Percentiles rank a stretch among this genome's conserved stretches.
Evolutionary conservation across 37 sponge, comb jelly and placozoan species (phyloP).

Genomic region (Corticium candelabrum): DNA sequence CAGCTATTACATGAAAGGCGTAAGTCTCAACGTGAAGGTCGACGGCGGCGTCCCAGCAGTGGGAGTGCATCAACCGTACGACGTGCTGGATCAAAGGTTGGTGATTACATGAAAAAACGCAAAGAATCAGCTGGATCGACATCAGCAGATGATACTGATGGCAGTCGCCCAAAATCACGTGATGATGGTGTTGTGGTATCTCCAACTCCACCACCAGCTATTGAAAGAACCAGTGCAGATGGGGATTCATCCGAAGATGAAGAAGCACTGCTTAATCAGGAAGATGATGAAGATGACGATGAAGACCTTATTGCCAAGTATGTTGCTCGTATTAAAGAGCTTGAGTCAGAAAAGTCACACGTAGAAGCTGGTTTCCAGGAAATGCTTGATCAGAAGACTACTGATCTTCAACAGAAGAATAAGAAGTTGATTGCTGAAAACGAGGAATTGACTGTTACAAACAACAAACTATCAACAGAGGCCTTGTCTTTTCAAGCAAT

Average conservation of each 20-base stretch:
- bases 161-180: background rate
- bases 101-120: background rate
- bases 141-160: background rate
- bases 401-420: too few species aligned
- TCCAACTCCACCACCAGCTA: background rate
- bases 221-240: background rate
- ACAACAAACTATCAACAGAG: background rate
- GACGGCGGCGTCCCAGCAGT: background rate
- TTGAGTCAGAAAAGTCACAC: background rate
- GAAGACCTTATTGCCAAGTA: background rate
- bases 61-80: background rate
- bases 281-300: background rate
- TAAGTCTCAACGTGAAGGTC: too few species aligned
- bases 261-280: background rate
- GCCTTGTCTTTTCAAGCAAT: background rate
- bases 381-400: too few species aligned
- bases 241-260: too few species aligned
- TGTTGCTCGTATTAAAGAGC: background rate
- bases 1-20: background rate
- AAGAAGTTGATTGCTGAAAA: too few species aligned
- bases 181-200: background rate
- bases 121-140: background rate
- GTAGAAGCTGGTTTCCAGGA: background rate
- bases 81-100: background rate
- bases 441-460: too few species aligned